Evolutionary conservation across 2,797 vertebrate species (phyloP).

Genomic region (Muraenolepis orangiensis): DNA sequence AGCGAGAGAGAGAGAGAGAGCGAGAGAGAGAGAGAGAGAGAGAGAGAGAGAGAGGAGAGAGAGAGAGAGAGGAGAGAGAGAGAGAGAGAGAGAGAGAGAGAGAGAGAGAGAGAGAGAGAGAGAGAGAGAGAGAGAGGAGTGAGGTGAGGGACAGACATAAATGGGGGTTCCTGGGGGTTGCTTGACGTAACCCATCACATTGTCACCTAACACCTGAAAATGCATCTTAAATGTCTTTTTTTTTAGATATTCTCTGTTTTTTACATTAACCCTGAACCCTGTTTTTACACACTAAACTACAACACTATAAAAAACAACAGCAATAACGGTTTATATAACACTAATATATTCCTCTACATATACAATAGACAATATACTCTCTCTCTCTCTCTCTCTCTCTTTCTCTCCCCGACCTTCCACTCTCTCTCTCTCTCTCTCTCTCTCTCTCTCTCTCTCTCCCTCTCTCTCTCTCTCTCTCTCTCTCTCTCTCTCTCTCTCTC

Average conservation of each 20-base stretch:
- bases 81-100: not conserved
- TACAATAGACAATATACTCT: not conserved
- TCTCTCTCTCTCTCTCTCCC: constrained; percentile 7
- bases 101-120: not conserved
- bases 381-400: not conserved
- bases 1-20: constrained; percentile 12
- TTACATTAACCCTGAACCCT: too few species aligned
- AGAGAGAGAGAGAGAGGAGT: not conserved
- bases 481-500: too few species aligned
- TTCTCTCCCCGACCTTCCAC: too few species aligned
- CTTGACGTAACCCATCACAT: not conserved
- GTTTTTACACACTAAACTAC: too few species aligned
- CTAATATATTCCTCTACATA: too few species aligned
- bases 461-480: constrained; percentile 32
- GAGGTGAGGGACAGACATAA: not conserved
- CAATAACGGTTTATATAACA: too few species aligned
- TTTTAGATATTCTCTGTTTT: too few species aligned
- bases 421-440: constrained; percentile 14
- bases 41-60: not conserved
- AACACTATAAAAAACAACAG: too few species aligned
- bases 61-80: too few species aligned
- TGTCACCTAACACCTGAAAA: not conserved
- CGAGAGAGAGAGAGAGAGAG: not conserved
- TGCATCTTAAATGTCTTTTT: too few species aligned
- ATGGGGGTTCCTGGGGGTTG: not conserved